Evolutionary conservation across 2,888 invertebrate species (phyloP), one percentile per base, ranked within the genome.

Genomic region (Drosophila anomalata): DNA sequence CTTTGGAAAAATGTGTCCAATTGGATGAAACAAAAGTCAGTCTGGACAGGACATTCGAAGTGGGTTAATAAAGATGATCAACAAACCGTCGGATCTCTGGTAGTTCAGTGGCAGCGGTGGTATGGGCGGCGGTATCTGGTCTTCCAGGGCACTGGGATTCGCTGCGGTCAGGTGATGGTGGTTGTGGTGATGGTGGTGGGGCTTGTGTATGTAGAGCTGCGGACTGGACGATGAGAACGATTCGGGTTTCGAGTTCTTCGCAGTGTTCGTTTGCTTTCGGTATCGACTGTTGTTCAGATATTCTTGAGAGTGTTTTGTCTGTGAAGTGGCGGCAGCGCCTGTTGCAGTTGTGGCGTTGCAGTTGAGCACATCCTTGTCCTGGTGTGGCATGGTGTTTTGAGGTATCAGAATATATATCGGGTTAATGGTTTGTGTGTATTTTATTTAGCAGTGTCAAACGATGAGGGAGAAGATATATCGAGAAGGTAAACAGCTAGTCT

Each of bases 61-160:
- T 47, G 31, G 42, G 51, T 47, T 60, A 54, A 73, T 75, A 75
- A 22, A 53, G 20, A 42, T 20, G 20, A 20, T 20, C 6, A 88
- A 91, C 91, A 82, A 90, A 92, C 92, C 92, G 89, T 92, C 92
- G 75, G 92, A 92, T 90, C 92, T 90, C 87, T 92, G 92, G 89
- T 95, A 95, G 90, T 94, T 93, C 66, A 93, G 88, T 61, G 95
- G 95, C 77, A 94, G 92, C 58, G 95, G 94, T 72, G 95, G 95
- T 75, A 95, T 93, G 66, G 94, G 94, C 61, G 94, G 94, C 52
- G 95, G 95, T 90, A 94, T 93, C 92, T 91, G 93, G 91, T 93
- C 94, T 55, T 91, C 91, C 73, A 74, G 67, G 68, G 88, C 79
- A 55, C 17, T 41, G 0, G 61, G 48, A 17, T 73, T 83, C 62